Percentiles rank a stretch among this genome's conserved stretches.
These are phyloP conservation scores for Tubulanus polymorphus DNA, from an alignment of 2,888 invertebrate genomes.

Conservation along the genomic window DNA sequence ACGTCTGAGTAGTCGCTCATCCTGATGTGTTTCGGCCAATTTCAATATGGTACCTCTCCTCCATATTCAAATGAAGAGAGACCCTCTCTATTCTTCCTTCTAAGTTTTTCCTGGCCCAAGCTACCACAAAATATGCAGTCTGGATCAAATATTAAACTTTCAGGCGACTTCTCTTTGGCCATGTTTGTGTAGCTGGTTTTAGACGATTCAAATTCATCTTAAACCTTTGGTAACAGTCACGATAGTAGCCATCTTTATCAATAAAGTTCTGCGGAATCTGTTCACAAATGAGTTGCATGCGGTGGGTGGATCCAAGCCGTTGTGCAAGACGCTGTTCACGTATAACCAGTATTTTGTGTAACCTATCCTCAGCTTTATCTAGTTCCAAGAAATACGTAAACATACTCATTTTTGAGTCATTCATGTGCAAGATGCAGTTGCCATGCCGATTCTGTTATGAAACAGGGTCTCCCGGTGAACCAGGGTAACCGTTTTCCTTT, in stretches of 20 bases:
- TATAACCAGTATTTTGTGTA: background rate
- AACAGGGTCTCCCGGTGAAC: no score
- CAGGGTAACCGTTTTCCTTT: no score
- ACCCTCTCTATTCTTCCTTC: background rate
- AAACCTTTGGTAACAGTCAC: constrained; percentile 8
- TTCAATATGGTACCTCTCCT: background rate
- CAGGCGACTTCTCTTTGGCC: background rate
- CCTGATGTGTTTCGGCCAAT: background rate
- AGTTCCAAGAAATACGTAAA: constrained; percentile 2
- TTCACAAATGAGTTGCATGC: background rate
- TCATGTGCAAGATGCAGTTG: constrained; percentile 6
- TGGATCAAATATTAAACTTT: background rate
- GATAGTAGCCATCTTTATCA: constrained; percentile 5
- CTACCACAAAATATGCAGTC: background rate
- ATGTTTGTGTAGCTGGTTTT: background rate
- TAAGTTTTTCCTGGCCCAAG: background rate
- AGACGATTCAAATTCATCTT: constrained; percentile 10
- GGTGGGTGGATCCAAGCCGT: background rate
- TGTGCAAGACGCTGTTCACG: background rate
- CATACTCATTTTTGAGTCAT: constrained; percentile 4
- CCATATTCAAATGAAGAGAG: background rate
- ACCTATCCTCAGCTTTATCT: constrained; percentile 1
- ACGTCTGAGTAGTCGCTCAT: background rate
- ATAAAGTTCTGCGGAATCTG: constrained; percentile 3
- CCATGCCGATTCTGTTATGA: no score